A percentile compares a stretch with the other conserved stretches of the same genome.
Evolutionary conservation across 2,797 vertebrate species (phyloP).

Genomic region (Pseudopleuronectes americanus): DNA sequence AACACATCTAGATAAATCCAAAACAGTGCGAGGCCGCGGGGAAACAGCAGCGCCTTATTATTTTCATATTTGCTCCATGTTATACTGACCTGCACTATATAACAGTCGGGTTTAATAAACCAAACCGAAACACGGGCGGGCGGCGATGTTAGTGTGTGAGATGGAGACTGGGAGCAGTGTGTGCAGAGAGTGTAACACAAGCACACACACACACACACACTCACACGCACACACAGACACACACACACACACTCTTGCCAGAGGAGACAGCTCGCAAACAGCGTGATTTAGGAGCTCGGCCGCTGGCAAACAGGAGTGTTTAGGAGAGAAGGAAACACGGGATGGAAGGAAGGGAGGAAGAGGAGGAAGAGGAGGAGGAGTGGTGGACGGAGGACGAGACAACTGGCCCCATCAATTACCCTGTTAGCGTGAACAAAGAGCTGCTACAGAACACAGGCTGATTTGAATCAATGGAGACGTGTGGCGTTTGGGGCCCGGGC

Average conservation of each 20-base stretch:
- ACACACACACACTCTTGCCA: slow-evolving; percentile 45
- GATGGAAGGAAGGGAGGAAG: slow-evolving; percentile 34
- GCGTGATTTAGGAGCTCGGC: slow-evolving; percentile 76
- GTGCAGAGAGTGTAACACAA: slow-evolving; percentile 19
- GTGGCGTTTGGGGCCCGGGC: slow-evolving; percentile 45
- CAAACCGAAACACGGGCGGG: slow-evolving; percentile 64
- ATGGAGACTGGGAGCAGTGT: slow-evolving; percentile 48
- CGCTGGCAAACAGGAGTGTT: slow-evolving; percentile 61
- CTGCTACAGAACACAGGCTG: slow-evolving; percentile 55
- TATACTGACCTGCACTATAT: slow-evolving; percentile 63
- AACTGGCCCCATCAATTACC: slow-evolving; percentile 69
- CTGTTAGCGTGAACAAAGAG: slow-evolving; percentile 69
- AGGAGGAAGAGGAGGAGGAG: slow-evolving; percentile 33
- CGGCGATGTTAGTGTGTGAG: slow-evolving; percentile 52
- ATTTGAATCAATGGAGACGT: slow-evolving; percentile 77
- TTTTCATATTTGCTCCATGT: slow-evolving; percentile 56
- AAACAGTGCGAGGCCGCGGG: slow-evolving; percentile 11
- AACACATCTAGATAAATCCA: slow-evolving; percentile 30
- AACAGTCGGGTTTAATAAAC: slow-evolving; percentile 69
- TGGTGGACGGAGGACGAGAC: slow-evolving; percentile 52
- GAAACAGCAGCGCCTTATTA: slow-evolving; percentile 51
- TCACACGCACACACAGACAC: slow-evolving; percentile 27
- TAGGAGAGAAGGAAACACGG: slow-evolving; percentile 53
- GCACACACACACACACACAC: slow-evolving; percentile 3
- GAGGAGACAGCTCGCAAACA: slow-evolving; percentile 74